Evolutionary conservation across 1,140 invertebrate genomes (phyloP), one percentile per base, ranked within the genome.

Genomic region (Panagrolaimus sp.): DNA sequence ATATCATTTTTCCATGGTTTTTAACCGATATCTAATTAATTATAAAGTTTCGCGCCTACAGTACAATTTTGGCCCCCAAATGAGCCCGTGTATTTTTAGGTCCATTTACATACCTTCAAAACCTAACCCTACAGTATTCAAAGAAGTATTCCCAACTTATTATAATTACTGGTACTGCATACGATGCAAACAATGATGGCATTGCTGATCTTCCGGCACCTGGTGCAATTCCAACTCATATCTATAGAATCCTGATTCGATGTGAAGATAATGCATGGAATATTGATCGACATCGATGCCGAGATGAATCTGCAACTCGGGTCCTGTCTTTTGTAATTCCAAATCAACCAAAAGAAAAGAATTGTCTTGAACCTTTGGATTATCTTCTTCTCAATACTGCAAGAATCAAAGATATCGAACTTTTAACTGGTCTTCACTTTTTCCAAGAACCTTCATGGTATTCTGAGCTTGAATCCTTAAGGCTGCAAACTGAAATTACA

Each of bases 371-470:
- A 32, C 63, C 63, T 32, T 1, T 55, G 12, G 75, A 76, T 62
- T 76, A 76, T 58, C 67, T 76, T 7, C 55, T 76, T 2, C 46
- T 63, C 5, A 77, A 76, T 63, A 76, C 75, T 43, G 63, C 69
- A n/a, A 28, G 75, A n/a, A 58, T 76, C 14, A 44, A 67, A 44
- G 75, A 76, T 64, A 76, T 76, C 48, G 75, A 76, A 62, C 68
- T 76, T 32, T 48, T 76, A n/a, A 76, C 70, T 14, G 55, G 55
- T 17, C n/a, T 70, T n/a, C 21, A 62, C 15, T 73, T 73, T 73
- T 73, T 73, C 38, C 6, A 43, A 12, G 69, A 71, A 28, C 68
- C 28, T 24, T 17, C 17, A 43, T 64, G 28, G 10, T 64, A 64
- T 28, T 58, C 52, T 21, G 52, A 58, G 17, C 12, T 21, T 12